These are phyloP conservation scores for Meandrina meandrites DNA, from an alignment of 92 coral and sea anemone genomes.

Conservation along the genomic window DNA sequence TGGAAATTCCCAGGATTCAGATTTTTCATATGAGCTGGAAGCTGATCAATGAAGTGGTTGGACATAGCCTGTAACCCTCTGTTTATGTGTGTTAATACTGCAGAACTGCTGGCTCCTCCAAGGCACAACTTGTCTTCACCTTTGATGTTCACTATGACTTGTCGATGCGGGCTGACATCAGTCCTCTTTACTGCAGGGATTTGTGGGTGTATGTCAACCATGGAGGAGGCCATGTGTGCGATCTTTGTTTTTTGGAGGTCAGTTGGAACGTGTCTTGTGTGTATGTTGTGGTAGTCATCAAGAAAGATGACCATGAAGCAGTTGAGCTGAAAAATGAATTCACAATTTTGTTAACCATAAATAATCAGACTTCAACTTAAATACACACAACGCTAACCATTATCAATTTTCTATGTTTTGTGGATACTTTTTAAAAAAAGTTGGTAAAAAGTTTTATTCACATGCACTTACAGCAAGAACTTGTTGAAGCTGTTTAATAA, in stretches of 20 bases:
- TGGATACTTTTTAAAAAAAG: neutral
- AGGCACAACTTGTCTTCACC: slow-evolving; percentile 30
- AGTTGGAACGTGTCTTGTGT: slow-evolving; percentile 47
- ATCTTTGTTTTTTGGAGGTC: slow-evolving; percentile 34
- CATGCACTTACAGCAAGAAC: slow-evolving; percentile 28
- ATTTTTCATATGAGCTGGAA: slow-evolving; percentile 38
- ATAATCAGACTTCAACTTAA: neutral
- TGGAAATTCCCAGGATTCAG: slow-evolving; percentile 49
- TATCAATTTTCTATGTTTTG: too few species aligned
- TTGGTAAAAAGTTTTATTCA: neutral
- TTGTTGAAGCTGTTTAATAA: slow-evolving; percentile 16
- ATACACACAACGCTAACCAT: neutral
- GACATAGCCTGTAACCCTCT: slow-evolving; percentile 34
- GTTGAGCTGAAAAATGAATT: slow-evolving; percentile 35
- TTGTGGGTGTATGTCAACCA: slow-evolving; percentile 51
- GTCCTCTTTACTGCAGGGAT: slow-evolving; percentile 41
- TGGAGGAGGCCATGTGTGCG: slow-evolving; percentile 66
- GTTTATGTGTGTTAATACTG: slow-evolving; percentile 9
- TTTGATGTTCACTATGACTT: neutral
- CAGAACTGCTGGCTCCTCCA: slow-evolving; percentile 48
- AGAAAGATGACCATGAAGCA: slow-evolving; percentile 51
- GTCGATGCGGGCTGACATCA: slow-evolving; percentile 39
- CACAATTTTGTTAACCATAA: neutral
- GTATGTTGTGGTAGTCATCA: slow-evolving; percentile 68
- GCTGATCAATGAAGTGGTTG: slow-evolving; percentile 49